phyloP scores from a whole-genome alignment of 2,888 invertebrate genomes.

The Boloria euphrosyne region DNA sequence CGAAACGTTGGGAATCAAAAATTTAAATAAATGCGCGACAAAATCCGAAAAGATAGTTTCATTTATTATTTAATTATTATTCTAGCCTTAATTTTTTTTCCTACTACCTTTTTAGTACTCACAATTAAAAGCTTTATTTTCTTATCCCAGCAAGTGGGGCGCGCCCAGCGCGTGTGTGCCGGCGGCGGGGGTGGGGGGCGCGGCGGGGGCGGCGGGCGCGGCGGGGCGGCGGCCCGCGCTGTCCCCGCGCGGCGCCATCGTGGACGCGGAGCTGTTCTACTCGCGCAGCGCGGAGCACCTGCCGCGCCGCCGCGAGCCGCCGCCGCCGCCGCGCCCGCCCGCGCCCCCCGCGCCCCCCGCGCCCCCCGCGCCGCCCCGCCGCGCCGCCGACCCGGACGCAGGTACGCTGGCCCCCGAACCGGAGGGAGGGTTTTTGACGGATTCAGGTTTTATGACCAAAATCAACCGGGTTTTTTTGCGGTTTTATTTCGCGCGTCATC shows the following conservation, averaged over 20 bases:
- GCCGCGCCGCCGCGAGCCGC: slow-evolving; percentile 23
- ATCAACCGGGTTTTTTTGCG: no score
- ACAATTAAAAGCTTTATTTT: no score
- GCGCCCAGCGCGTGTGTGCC: neutral
- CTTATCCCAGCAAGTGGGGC: slow-evolving; percentile 13
- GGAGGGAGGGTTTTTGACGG: no score
- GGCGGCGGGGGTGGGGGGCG: neutral
- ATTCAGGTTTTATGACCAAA: no score
- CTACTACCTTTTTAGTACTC: no score
- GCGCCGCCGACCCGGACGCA: slow-evolving; percentile 30
- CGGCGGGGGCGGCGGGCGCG: neutral
- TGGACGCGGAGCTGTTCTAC: slow-evolving; percentile 70
- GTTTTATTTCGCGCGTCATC: no score
- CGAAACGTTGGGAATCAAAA: no score
- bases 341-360: slow-evolving; percentile 15
- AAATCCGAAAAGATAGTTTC: no score
- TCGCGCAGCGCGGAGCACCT: slow-evolving; percentile 52
- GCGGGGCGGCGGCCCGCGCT: slow-evolving; percentile 57
- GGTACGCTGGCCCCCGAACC: no score
- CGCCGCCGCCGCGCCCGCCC: slow-evolving; percentile 30
- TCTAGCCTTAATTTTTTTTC: no score
- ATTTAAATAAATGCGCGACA: no score
- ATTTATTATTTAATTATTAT: no score
- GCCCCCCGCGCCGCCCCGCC: slow-evolving; percentile 32
- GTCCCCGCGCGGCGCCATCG: slow-evolving; percentile 70